Evolutionary conservation across 2,797 vertebrate species (phyloP).

Genomic region (Parauchenoglanis ngamensis): DNA sequence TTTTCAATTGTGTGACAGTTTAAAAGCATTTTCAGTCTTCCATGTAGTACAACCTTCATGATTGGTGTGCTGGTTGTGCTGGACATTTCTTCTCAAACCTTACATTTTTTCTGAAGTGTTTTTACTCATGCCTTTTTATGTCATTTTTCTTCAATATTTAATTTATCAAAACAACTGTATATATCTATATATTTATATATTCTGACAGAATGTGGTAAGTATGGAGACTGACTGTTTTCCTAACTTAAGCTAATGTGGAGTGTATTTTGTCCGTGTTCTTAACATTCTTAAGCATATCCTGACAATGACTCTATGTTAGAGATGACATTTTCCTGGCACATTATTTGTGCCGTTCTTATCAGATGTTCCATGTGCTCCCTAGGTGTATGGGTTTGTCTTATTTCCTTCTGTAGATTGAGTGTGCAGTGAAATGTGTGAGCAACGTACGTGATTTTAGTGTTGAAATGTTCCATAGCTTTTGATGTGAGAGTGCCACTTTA

Average conservation of each 20-base stretch:
- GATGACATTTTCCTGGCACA: slow-evolving; percentile 67
- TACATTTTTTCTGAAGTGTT: not conserved
- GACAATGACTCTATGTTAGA: slow-evolving; percentile 74
- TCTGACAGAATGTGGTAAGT: not conserved
- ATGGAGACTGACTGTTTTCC: slow-evolving; percentile 42
- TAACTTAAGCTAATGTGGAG: slow-evolving; percentile 18
- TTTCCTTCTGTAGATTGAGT: slow-evolving; percentile 23
- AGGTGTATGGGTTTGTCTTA: slow-evolving; percentile 17
- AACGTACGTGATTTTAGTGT: slow-evolving; percentile 41
- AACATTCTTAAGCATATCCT: slow-evolving; percentile 56
- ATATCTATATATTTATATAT: slow-evolving; percentile 48
- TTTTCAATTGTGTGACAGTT: slow-evolving; percentile 1
- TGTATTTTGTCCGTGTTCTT: slow-evolving; percentile 25
- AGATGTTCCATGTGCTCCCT: slow-evolving; percentile 27
- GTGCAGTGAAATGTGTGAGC: slow-evolving; percentile 36
- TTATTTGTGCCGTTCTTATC: slow-evolving; percentile 64
- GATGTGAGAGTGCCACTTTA: slow-evolving; percentile 39
- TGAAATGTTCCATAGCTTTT: slow-evolving; percentile 14
- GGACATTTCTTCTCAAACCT: not conserved
- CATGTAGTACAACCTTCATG: slow-evolving; percentile 8
- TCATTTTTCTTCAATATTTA: slow-evolving; percentile 24
- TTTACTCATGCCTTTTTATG: not conserved
- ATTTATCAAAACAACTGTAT: slow-evolving; percentile 42
- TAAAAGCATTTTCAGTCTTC: slow-evolving; percentile 34
- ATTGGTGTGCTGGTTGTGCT: slow-evolving; percentile 3